These are phyloP conservation scores for Andrena camellia DNA, from an alignment of 2,888 invertebrate genomes.

Conservation along the genomic window DNA sequence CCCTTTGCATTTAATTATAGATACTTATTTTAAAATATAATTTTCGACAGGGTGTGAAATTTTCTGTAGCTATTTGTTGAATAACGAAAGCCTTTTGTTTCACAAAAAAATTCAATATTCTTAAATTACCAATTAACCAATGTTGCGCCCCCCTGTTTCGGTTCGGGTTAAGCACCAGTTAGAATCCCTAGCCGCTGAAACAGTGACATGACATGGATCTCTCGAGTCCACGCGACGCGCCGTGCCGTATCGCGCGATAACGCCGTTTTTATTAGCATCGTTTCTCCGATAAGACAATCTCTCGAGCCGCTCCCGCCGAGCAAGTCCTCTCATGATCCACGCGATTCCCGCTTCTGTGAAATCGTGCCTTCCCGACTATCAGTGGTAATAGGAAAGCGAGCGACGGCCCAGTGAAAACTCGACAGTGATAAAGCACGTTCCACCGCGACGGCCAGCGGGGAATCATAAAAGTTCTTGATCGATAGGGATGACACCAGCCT, in stretches of 20 bases:
- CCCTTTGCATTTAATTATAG: too few species aligned
- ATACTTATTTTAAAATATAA: too few species aligned
- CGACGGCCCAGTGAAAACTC: not conserved
- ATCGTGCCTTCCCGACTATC: constrained; percentile 5
- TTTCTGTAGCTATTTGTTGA: too few species aligned
- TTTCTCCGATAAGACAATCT: constrained; percentile 51
- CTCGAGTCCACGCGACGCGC: not conserved
- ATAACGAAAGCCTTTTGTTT: too few species aligned
- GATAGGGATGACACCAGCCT: not conserved
- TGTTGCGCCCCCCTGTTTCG: too few species aligned
- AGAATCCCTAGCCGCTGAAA: too few species aligned
- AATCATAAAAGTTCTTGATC: constrained; percentile 10
- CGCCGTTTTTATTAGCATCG: constrained; percentile 11
- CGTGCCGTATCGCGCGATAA: constrained; percentile 19
- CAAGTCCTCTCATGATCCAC: constrained; percentile 39
- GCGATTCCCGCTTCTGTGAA: constrained; percentile 25
- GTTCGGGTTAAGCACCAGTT: too few species aligned
- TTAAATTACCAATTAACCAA: too few species aligned
- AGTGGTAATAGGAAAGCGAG: not conserved
- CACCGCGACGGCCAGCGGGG: not conserved
- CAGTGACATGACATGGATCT: constrained; percentile 1
- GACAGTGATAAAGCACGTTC: constrained; percentile 25
- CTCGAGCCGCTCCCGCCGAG: constrained; percentile 14
- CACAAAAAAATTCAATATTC: too few species aligned
- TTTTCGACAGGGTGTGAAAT: too few species aligned